These are phyloP conservation scores for Galerucella pusilla DNA, from an alignment of 2,888 invertebrate genomes.

Conservation along the genomic window DNA sequence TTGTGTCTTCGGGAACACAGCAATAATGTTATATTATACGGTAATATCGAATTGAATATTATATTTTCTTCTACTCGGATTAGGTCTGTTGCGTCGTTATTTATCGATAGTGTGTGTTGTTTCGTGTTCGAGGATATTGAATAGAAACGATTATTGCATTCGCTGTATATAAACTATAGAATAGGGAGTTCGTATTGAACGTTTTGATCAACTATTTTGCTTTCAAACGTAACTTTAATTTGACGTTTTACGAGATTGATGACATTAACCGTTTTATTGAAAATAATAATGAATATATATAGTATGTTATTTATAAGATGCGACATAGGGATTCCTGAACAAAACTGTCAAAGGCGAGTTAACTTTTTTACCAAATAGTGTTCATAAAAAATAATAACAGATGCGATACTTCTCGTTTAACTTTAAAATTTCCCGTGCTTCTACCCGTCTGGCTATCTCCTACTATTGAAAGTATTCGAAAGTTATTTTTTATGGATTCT, in stretches of 20 bases:
- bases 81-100: conserved; percentile 36
- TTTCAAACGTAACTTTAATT: conserved; percentile 16
- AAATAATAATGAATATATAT: not conserved
- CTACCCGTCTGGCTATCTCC: too few species aligned
- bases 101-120: conserved; percentile 39
- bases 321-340: too few species aligned
- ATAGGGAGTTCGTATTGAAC: conserved; percentile 19
- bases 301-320: too few species aligned
- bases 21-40: conserved; percentile 59
- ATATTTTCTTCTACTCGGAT: conserved; percentile 48
- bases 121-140: conserved; percentile 35
- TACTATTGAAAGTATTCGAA: too few species aligned
- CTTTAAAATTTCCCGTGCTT: too few species aligned
- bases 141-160: conserved; percentile 33
- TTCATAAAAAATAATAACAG: too few species aligned
- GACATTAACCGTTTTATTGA: not conserved
- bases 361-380: too few species aligned
- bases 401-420: too few species aligned
- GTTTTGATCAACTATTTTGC: conserved; percentile 13
- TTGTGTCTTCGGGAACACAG: conserved; percentile 58
- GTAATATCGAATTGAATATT: conserved; percentile 57
- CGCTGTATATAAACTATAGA: conserved; percentile 23
- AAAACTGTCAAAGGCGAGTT: too few species aligned
- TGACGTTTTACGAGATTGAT: conserved; percentile 14
- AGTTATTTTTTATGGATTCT: too few species aligned